Conservation (phyloP, 1,140 invertebrate species). For the Sesamia nonagrioides region DNA sequence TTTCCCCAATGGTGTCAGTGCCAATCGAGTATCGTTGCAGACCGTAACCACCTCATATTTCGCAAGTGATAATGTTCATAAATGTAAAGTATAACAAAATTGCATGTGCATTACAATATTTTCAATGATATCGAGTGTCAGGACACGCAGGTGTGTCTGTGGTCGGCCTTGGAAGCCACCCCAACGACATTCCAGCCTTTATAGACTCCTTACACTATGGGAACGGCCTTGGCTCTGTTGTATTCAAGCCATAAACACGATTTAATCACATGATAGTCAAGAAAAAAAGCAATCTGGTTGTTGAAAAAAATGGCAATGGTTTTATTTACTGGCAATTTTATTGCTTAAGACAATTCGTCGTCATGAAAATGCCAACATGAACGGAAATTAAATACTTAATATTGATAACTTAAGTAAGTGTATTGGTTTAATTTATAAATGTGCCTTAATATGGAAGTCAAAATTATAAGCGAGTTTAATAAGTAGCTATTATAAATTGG, state of each 20-base stretch:
- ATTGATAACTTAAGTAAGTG: too few relatives aligned
- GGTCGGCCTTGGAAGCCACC: conserved; percentile 19
- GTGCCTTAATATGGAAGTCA: too few relatives aligned
- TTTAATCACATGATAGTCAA: not conserved
- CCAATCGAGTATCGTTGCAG: too few relatives aligned
- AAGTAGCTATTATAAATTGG: too few relatives aligned
- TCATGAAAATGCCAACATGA: too few relatives aligned
- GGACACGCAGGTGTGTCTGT: conserved; percentile 33
- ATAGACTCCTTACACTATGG: conserved; percentile 32
- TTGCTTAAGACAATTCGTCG: too few relatives aligned
- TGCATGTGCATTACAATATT: conserved; percentile 34
- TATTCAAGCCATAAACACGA: not conserved
- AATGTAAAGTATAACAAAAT: conserved; percentile 46
- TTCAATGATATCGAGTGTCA: conserved; percentile 37
- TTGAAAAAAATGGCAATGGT: too few relatives aligned
- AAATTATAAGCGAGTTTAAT: too few relatives aligned
- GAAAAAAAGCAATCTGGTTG: not conserved
- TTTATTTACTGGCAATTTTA: too few relatives aligned
- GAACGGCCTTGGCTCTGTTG: conserved; percentile 17
- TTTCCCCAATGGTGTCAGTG: too few relatives aligned
- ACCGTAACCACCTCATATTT: not conserved
- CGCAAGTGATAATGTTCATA: conserved; percentile 27
- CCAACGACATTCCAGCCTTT: conserved; percentile 36
- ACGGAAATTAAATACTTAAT: too few relatives aligned
- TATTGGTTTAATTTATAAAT: too few relatives aligned